Base-by-base conservation (phyloP, 2,113 vertebrate species). In the Ochotona curzoniae region DNA sequence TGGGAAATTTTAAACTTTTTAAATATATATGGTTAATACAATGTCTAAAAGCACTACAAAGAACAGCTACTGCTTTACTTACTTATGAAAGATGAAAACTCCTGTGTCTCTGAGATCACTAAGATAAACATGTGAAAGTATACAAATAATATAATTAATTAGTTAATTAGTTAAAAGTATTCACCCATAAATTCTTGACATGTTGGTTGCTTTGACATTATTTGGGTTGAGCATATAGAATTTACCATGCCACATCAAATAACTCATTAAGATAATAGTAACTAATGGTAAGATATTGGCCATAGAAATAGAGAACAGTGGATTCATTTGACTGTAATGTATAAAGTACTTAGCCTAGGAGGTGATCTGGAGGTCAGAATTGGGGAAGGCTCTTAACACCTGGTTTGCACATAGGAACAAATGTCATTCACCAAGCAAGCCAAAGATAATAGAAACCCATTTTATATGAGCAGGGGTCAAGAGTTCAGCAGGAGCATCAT, bases 211-310 rank as follows among this genome's bases (percentile, higher is more conserved):
- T 80, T 92, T 80, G 60, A 54, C 51, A 90, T 69, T 57, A 64
- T 20, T 32, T 60, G 21, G 28, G 91, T 61, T 87, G 14, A 78
- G 30, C 11, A 76, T 70, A 30, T 25, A 75, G 81, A 91, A 89
- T 83, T 86, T 38, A 80, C 57, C 28, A 47, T 44, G 23, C 1
- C 83, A 86, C 60, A 25, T 93, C 89, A 88, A 82, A 70, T 89
- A 85, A 49, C 93, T 90, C 92, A 93, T 89, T 71, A 85, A 44
- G 64, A 63, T 89, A 91, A 91, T 93, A 49, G 49, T 83, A 64
- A 12, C 17, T 90, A 74, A 87, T 26, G 73, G 47, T 23, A 84
- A 85, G 69, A 20, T 88, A n/a, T 79, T 85, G 79, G 49, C 32
- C 61, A 7, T 82, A 38, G 63, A 87, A 74, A 78, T 71, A 85